Base-by-base conservation (phyloP, 2,888 invertebrate species). In the Pristionchus entomophagus region DNA sequence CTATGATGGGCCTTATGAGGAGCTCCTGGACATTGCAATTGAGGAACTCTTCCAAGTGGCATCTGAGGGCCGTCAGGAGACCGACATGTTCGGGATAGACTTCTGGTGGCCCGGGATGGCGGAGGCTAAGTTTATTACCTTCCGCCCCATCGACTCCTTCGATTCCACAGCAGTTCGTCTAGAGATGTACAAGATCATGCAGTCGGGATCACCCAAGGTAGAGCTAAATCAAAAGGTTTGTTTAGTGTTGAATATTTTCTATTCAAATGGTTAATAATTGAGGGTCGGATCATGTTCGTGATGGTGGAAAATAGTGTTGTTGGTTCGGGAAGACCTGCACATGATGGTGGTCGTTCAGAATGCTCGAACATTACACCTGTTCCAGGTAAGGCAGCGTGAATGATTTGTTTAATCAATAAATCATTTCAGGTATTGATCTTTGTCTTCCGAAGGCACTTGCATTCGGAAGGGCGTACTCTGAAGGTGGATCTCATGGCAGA, bases 101-200 rank as follows among this genome's bases (percentile, higher is more conserved):
- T 77, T 77, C 45, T 77, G 77, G 77, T 77, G 77, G 77, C 77
- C 77, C 6, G 77, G 77, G 17, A 77, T 45, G 77, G 14, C 41
- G 6, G 26, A n/a, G 1, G 10, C n/a, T 3, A 77, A 77, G 26
- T 77, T 32, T 45, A 77, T 77, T 8, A 1, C n/a, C n/a, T 77
- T 41, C 41, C 41, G 45, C 6, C 77, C 77, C 17, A n/a, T 77
- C 32, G 8, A 17, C 2, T 77, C 77, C 2, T 77, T 77, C 45
- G 77, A 77, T n/a, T 45, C 41, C 2, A 35, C 41, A 4, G 77
- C 41, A 3, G 45, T 77, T 8, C 14, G 77, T 3, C 77, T 77
- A 12, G 77, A 77, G 45, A 77, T 77, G 41, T 4, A 17, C 1
- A 77, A n/a, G 8, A 2, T 77, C 2, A 41, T 41, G 45, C 77